These are phyloP conservation scores for Drosophila nannoptera DNA, from an alignment of 1,140 invertebrate genomes.

Conservation along the genomic window DNA sequence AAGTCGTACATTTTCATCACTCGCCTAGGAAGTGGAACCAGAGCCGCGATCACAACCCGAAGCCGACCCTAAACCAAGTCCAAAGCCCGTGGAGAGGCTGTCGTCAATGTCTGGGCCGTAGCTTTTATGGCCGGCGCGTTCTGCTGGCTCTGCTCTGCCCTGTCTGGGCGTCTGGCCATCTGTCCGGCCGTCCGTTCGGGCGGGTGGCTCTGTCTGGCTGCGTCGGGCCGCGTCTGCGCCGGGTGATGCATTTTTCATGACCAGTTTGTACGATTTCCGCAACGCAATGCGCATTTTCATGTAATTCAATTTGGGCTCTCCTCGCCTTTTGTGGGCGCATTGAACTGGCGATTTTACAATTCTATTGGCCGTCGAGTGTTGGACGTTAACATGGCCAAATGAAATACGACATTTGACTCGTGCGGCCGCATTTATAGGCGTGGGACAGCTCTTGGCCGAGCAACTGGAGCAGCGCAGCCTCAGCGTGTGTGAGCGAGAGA, in stretches of 20 bases:
- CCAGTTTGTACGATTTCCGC: slow-evolving; percentile 77
- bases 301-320: slow-evolving; percentile 68
- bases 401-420: slow-evolving; percentile 78
- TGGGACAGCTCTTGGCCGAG: slow-evolving; percentile 69
- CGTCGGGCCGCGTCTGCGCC: slow-evolving; percentile 7
- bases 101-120: slow-evolving; percentile 52
- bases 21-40: slow-evolving; percentile 33
- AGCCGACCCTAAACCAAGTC: slow-evolving; percentile 19
- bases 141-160: background rate
- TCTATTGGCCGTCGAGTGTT: slow-evolving; percentile 61
- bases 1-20: slow-evolving; percentile 77
- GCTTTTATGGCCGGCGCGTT: slow-evolving; percentile 52
- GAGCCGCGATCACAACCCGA: background rate
- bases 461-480: slow-evolving; percentile 33
- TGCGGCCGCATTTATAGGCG: slow-evolving; percentile 70
- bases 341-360: slow-evolving; percentile 65
- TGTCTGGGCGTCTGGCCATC: background rate
- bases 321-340: slow-evolving; percentile 40
- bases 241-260: slow-evolving; percentile 76
- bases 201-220: background rate
- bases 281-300: slow-evolving; percentile 73
- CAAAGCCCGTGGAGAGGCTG: slow-evolving; percentile 29
- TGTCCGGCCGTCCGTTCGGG: background rate
- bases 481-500: slow-evolving; percentile 2
- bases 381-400: slow-evolving; percentile 70